Conservation (phyloP, 2,797 vertebrate genomes). For the Sylvia borin region DNA sequence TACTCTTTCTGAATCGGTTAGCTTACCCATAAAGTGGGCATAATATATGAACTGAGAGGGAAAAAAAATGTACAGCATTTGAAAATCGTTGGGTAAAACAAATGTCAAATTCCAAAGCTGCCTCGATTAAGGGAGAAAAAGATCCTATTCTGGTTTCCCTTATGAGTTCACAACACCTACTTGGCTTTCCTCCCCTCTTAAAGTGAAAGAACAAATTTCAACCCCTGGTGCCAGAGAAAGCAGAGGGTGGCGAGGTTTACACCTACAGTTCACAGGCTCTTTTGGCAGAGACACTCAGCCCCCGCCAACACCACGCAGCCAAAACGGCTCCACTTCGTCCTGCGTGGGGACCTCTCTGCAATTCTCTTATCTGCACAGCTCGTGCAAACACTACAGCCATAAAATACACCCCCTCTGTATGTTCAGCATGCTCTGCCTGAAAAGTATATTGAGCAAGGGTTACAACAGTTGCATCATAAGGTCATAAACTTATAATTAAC, state of each 20-base stretch:
- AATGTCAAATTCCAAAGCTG: constrained; percentile 10
- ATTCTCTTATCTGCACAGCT: constrained; percentile 8
- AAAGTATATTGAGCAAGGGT: constrained; percentile 29
- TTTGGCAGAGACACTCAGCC: not conserved
- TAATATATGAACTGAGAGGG: not conserved
- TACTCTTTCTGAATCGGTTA: not conserved
- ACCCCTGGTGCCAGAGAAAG: not conserved
- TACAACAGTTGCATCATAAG: constrained; percentile 54
- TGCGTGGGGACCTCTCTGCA: rapidly evolving
- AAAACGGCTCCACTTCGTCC: not conserved
- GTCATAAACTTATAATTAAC: constrained; percentile 60
- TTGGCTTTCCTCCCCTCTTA: not conserved
- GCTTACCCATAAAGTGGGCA: not conserved
- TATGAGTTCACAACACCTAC: not conserved
- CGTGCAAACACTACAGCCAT: constrained; percentile 29
- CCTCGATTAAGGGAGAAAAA: not conserved
- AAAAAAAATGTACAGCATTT: not conserved
- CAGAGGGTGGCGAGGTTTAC: not conserved
- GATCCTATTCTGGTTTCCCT: not conserved
- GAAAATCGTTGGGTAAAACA: constrained; percentile 9
- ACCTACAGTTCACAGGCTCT: not conserved
- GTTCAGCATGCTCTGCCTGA: not conserved
- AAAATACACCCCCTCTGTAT: constrained; percentile 19
- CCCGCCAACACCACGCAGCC: not conserved
- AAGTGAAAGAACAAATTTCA: not conserved